phyloP scores from a whole-genome alignment of 2,888 invertebrate species.

The Plusia festucae region DNA sequence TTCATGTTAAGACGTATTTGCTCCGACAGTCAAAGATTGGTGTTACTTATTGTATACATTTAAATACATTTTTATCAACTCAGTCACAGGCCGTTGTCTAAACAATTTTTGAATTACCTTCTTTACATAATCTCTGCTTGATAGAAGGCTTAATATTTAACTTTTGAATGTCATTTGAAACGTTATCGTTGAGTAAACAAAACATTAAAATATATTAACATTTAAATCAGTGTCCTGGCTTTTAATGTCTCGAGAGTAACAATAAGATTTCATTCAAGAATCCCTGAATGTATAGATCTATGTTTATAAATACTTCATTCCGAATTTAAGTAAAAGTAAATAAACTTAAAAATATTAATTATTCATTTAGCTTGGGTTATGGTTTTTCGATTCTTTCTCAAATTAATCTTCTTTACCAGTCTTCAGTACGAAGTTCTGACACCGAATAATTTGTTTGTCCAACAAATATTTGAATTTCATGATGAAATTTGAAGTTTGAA shows the following conservation, averaged over 20 bases:
- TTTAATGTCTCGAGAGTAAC: not conserved
- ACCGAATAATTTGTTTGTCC: too few species aligned
- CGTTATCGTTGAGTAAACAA: not conserved
- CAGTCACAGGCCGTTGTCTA: not conserved
- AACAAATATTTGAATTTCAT: too few species aligned
- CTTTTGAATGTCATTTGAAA: not conserved
- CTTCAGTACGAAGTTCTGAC: too few species aligned
- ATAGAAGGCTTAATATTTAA: not conserved
- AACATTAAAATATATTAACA: not conserved
- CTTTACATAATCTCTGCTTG: not conserved
- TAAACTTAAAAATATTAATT: too few species aligned
- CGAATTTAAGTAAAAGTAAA: not conserved
- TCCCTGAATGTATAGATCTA: not conserved
- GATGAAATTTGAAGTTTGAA: too few species aligned
- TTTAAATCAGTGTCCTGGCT: not conserved
- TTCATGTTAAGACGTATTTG: too few species aligned
- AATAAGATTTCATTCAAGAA: not conserved
- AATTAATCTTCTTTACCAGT: too few species aligned
- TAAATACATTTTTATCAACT: not conserved
- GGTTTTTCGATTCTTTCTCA: too few species aligned
- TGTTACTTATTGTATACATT: not conserved
- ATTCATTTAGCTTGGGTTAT: too few species aligned
- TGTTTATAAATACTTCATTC: not conserved
- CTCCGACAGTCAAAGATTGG: too few species aligned
- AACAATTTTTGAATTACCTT: not conserved